Conservation (phyloP, 2,113 vertebrate genomes). For the Mugil cephalus region DNA sequence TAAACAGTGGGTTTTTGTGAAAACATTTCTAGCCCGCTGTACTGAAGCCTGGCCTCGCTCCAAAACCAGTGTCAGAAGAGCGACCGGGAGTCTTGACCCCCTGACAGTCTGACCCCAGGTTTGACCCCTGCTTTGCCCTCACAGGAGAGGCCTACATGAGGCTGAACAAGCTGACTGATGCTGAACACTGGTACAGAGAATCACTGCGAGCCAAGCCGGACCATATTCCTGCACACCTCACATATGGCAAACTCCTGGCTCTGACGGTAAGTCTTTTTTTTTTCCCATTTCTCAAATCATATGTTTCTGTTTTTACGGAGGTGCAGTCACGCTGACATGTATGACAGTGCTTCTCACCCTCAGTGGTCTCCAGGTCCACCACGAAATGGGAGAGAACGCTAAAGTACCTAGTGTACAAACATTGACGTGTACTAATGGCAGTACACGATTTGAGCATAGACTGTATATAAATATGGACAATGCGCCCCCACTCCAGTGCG, state of each 20-base stretch:
- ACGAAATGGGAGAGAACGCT: no score
- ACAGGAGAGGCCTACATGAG: constrained; percentile 96
- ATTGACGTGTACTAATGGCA: no score
- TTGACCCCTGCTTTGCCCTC: constrained; percentile 42
- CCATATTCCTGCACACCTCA: constrained; percentile 97
- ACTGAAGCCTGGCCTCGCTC: neutral
- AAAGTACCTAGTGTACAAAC: no score
- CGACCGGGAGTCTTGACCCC: constrained; percentile 60
- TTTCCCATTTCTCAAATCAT: no score
- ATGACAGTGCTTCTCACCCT: no score
- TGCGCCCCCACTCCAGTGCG: no score
- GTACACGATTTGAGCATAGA: no score
- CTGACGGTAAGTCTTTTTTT: constrained; percentile 86
- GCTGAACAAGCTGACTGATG: constrained; percentile 91
- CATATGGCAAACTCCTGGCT: constrained; percentile 95
- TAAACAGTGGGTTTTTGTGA: no score
- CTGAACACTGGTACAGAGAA: constrained; percentile 94
- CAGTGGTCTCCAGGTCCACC: no score
- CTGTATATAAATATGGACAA: no score
- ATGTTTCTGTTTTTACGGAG: neutral
- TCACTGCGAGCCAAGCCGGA: constrained; percentile 94
- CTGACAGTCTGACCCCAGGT: constrained; percentile 62
- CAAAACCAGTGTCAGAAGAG: constrained; percentile 37
- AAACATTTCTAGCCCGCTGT: neutral
- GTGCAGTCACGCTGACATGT: no score